A percentile compares a stretch with the other conserved stretches of the same genome.
These are phyloP conservation scores for Propithecus perrieri DNA, from an alignment of 2,797 vertebrate species.

Conservation along the genomic window DNA sequence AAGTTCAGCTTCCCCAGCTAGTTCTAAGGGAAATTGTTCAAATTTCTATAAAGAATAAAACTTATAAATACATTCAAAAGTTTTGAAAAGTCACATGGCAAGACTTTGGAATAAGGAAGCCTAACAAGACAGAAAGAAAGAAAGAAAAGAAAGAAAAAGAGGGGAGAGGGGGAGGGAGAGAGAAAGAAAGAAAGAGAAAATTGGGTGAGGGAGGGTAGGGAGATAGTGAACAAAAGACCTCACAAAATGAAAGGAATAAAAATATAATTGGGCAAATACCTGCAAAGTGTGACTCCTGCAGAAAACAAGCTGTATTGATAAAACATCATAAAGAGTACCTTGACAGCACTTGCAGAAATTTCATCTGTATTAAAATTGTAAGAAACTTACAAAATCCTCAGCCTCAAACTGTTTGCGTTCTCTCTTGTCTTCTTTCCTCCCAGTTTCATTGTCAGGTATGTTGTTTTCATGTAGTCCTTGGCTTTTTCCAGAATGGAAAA, in stretches of 20 bases:
- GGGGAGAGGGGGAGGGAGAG: neutral
- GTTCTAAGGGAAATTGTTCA: neutral
- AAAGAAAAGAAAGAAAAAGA: neutral
- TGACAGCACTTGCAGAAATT: conserved; percentile 41
- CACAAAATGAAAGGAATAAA: conserved; percentile 7
- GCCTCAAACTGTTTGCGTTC: conserved; percentile 86
- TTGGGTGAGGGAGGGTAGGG: too few species aligned
- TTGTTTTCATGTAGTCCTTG: conserved; percentile 82
- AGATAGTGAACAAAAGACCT: neutral
- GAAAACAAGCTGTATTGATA: conserved; percentile 42
- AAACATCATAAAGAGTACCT: neutral
- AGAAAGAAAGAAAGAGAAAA: neutral
- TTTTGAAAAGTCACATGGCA: neutral
- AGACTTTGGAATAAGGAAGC: neutral
- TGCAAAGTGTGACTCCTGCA: neutral
- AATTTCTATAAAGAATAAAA: neutral
- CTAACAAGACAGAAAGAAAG: neutral
- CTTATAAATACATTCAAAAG: neutral
- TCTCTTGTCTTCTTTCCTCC: conserved; percentile 82
- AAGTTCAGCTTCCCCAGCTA: neutral
- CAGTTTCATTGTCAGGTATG: conserved; percentile 76
- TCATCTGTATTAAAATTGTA: conserved; percentile 48
- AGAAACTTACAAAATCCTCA: conserved; percentile 90
- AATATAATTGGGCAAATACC: neutral
- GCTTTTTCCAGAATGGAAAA: conserved; percentile 83